Percentiles rank a stretch among this genome's conserved stretches.
Conservation (phyloP, 1,140 invertebrate species). For the Fopius arisanus region DNA sequence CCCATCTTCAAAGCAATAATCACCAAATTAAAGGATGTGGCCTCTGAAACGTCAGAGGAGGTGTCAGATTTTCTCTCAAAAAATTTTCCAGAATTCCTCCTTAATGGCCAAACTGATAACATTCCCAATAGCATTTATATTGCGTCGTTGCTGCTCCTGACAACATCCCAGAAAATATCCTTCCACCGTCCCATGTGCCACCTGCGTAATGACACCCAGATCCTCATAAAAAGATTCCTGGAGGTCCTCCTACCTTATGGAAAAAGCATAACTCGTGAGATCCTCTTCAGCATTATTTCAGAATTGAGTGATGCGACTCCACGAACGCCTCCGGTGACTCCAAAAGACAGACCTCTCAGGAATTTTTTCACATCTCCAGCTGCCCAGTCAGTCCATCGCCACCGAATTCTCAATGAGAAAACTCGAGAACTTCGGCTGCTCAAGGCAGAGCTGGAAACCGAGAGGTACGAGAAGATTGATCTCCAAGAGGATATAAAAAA, state of each 20-base stretch:
- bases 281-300: slow-evolving; percentile 42
- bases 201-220: slow-evolving; percentile 51
- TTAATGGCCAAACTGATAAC: slow-evolving; percentile 16
- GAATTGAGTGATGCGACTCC: slow-evolving; percentile 32
- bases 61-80: slow-evolving; percentile 37
- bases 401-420: slow-evolving; percentile 50
- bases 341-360: slow-evolving; percentile 38
- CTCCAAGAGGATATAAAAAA: slow-evolving; percentile 53
- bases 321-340: slow-evolving; percentile 36
- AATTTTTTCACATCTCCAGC: slow-evolving; percentile 57
- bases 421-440: slow-evolving; percentile 49
- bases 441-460: slow-evolving; percentile 49
- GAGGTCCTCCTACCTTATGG: slow-evolving; percentile 52
- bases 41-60: background rate
- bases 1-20: slow-evolving; percentile 16
- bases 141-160: slow-evolving; percentile 50
- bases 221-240: slow-evolving; percentile 58
- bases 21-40: background rate
- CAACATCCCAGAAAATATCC: slow-evolving; percentile 48
- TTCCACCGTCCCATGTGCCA: slow-evolving; percentile 58
- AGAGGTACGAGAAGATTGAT: slow-evolving; percentile 56
- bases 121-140: slow-evolving; percentile 39
- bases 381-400: slow-evolving; percentile 44
- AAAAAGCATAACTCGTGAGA: slow-evolving; percentile 49
- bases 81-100: slow-evolving; percentile 56